Percentiles rank a stretch among this genome's conserved stretches.
These are phyloP conservation scores for Centropristis striata DNA, from an alignment of 2,113 vertebrate genomes.

Conservation along the genomic window DNA sequence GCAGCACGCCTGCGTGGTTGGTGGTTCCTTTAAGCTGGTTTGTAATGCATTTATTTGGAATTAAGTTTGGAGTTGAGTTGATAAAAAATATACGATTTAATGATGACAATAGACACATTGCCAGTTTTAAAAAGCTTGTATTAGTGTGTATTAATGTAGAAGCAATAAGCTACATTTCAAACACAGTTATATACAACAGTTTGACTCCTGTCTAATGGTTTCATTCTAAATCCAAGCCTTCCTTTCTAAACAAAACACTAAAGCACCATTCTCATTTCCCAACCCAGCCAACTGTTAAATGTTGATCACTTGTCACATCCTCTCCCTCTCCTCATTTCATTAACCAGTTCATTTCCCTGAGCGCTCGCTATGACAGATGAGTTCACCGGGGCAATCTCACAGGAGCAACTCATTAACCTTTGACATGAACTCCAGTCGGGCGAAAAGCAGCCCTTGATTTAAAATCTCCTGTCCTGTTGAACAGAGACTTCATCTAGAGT, in stretches of 20 bases:
- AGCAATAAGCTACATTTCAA: not conserved
- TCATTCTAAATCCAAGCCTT: constrained; percentile 26
- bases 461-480: constrained; percentile 33
- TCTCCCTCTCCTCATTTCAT: constrained; percentile 67
- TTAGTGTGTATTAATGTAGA: not conserved
- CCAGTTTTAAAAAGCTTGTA: not conserved
- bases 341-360: constrained; percentile 71
- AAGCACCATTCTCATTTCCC: constrained; percentile 47
- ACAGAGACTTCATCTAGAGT: constrained; percentile 2
- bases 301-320: constrained; percentile 64
- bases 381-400: constrained; percentile 50
- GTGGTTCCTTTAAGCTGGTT: constrained; percentile 5
- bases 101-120: not conserved
- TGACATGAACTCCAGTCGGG: constrained; percentile 61
- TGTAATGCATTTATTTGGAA: not conserved
- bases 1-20: constrained; percentile 43
- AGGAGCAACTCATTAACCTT: constrained; percentile 72
- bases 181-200: not conserved
- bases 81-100: not conserved
- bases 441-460: constrained; percentile 27
- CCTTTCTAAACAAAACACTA: not conserved
- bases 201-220: constrained; percentile 9
- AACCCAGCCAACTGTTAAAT: constrained; percentile 56
- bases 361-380: constrained; percentile 61
- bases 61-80: not conserved